A percentile compares a stretch with the other conserved stretches of the same genome.
Evolutionary conservation across 2,888 invertebrate species (phyloP).

Genomic region (Lacanobia wlatinum): DNA sequence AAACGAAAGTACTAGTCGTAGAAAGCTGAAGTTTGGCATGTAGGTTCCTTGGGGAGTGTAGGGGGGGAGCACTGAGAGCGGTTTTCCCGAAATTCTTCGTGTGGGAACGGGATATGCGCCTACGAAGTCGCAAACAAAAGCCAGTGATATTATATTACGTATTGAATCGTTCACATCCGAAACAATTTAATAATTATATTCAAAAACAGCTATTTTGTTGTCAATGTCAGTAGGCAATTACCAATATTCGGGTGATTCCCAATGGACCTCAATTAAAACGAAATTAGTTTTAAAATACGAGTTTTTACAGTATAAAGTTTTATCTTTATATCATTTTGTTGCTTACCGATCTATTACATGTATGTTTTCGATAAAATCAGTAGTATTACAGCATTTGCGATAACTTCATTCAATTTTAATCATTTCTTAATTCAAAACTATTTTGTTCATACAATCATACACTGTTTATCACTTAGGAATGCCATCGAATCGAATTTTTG

Average conservation of each 20-base stretch:
- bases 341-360: constrained; percentile 14
- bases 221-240: constrained; percentile 20
- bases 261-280: constrained; percentile 40
- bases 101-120: too few relatives aligned
- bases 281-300: constrained; percentile 29
- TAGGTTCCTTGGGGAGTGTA: too few relatives aligned
- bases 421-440: background rate
- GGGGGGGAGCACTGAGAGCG: too few relatives aligned
- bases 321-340: background rate
- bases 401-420: background rate
- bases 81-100: too few relatives aligned
- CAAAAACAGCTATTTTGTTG: constrained; percentile 17
- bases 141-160: background rate
- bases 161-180: constrained; percentile 9
- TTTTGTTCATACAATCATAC: background rate
- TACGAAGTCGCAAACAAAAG: too few relatives aligned
- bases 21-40: too few relatives aligned
- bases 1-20: too few relatives aligned
- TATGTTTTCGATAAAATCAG: constrained; percentile 7
- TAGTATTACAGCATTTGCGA: constrained; percentile 7
- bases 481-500: background rate
- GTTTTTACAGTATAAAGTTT: constrained; percentile 14
- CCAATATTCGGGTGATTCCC: background rate
- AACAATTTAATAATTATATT: constrained; percentile 15
- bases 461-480: constrained; percentile 12